Evolutionary conservation across 2,113 vertebrate species (phyloP), one percentile per base, ranked within the genome.

Genomic region (Proteles cristata): DNA sequence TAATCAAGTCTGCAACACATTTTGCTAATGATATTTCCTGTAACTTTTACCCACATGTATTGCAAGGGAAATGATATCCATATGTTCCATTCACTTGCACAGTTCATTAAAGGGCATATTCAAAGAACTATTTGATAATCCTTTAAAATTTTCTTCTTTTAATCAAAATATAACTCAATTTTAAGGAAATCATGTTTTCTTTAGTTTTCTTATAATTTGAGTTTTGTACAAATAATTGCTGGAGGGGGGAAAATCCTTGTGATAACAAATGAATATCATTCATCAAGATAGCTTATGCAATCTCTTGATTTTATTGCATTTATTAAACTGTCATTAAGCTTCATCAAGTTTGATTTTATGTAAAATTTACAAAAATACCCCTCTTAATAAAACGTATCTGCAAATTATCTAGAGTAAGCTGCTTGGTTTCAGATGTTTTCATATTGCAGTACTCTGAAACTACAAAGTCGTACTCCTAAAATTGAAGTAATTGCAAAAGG

Each of bases 1-100:
- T 96, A 97, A 98, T 97, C 90, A 92, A 94, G 53, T 73, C 95
- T 94, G 95, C 85, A 96, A 80, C 90, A 95, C 84, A 97, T 96
- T 98, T 96, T 74, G 28, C 45, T 95, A 82, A 95, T 97, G 86
- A 93, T 88, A 94, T 81, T 97, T 97, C 92, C 95, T 96, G 77
- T 90, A 96, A 83, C 69, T 94, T 82, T 96, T 88, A 48, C 39
- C 63, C 96, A 74, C 88, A 73, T 63, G 43, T 73, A 88, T 90
- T 58, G 28, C 33, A 91, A 50, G 43, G 85, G 63, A 97, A 97
- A 97, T 94, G 43, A 71, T 96, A 77, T 83, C 94, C 97, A 85
- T 95, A 88, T 97, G 96, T 96, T 95, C 88, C 95, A 93, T 73
- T 95, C 88, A 50, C 81, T 96, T 92, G 28, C 14, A 48, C 31